These are phyloP conservation scores for Pseudopodoces humilis DNA, from an alignment of 2,113 vertebrate genomes.

Conservation along the genomic window DNA sequence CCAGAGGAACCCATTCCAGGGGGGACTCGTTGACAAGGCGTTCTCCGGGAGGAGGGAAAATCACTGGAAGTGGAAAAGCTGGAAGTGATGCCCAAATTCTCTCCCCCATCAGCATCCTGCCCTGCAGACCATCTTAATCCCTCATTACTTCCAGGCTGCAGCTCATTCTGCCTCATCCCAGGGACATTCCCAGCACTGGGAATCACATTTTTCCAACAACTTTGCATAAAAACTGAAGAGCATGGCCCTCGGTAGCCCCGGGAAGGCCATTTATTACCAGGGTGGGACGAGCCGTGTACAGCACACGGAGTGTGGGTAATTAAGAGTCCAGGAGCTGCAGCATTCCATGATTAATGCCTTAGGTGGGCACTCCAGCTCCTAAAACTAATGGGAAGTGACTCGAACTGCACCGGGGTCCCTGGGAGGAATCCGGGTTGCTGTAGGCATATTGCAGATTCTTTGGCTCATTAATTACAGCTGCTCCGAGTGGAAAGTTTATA, in stretches of 20 bases:
- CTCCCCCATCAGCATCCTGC: neutral
- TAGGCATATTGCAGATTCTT: constrained; percentile 67
- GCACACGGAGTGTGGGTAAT: constrained; percentile 38
- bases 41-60: neutral
- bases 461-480: constrained; percentile 81
- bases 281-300: neutral
- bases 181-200: neutral
- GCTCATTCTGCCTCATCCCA: accelerated
- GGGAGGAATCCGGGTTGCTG: constrained; percentile 72
- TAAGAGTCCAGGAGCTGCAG: constrained; percentile 49
- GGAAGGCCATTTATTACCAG: constrained; percentile 42
- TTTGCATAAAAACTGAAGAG: neutral
- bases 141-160: accelerated
- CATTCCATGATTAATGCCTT: constrained; percentile 72
- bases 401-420: constrained; percentile 58
- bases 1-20: accelerated
- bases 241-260: neutral
- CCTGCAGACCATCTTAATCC: accelerated
- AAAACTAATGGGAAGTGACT: constrained; percentile 75
- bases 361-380: constrained; percentile 58
- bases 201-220: neutral
- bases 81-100: neutral
- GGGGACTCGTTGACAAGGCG: accelerated
- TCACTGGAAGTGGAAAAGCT: neutral
- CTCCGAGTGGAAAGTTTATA: constrained; percentile 76